These are phyloP conservation scores for Odontocolon sp. DNA, from an alignment of 2,888 invertebrate species.

Conservation along the genomic window DNA sequence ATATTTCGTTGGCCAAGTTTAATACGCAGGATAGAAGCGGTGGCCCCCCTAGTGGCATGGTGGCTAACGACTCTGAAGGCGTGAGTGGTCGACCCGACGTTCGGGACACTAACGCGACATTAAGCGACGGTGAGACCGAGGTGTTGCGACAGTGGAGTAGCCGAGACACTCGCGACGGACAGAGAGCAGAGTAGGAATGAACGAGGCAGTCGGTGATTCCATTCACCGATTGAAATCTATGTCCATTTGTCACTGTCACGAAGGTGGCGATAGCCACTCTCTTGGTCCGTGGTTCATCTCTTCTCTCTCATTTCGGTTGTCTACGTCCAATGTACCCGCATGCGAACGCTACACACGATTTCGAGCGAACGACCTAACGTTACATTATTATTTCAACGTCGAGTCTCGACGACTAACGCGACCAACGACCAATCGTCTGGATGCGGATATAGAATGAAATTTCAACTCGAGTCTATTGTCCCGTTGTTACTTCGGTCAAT, in stretches of 20 bases:
- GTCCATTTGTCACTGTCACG: constrained; percentile 90
- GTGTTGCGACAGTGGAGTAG: constrained; percentile 53
- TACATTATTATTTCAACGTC: constrained; percentile 78
- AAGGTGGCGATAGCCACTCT: constrained; percentile 79
- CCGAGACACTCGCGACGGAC: constrained; percentile 45
- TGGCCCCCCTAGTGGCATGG: constrained; percentile 19
- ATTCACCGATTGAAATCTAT: constrained; percentile 88
- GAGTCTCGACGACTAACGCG: constrained; percentile 45
- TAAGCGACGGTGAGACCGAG: constrained; percentile 53
- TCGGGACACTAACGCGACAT: constrained; percentile 74
- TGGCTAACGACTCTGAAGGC: constrained; percentile 39
- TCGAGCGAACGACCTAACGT: not conserved
- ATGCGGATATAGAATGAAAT: constrained; percentile 63
- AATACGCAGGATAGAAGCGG: constrained; percentile 21
- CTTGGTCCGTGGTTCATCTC: constrained; percentile 28
- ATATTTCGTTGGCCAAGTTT: constrained; percentile 46
- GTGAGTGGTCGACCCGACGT: constrained; percentile 56
- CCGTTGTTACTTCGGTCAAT: constrained; percentile 64
- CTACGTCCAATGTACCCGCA: constrained; percentile 71
- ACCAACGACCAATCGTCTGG: constrained; percentile 75
- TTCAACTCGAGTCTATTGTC: constrained; percentile 78
- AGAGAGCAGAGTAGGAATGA: constrained; percentile 61
- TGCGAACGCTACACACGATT: constrained; percentile 48
- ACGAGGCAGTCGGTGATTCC: constrained; percentile 81
- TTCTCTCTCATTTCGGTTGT: constrained; percentile 43